A percentile compares a stretch with the other conserved stretches of the same genome.
Evolutionary conservation across 2,113 vertebrate species (phyloP).

Genomic region (Protobothrops flavoviridis): DNA sequence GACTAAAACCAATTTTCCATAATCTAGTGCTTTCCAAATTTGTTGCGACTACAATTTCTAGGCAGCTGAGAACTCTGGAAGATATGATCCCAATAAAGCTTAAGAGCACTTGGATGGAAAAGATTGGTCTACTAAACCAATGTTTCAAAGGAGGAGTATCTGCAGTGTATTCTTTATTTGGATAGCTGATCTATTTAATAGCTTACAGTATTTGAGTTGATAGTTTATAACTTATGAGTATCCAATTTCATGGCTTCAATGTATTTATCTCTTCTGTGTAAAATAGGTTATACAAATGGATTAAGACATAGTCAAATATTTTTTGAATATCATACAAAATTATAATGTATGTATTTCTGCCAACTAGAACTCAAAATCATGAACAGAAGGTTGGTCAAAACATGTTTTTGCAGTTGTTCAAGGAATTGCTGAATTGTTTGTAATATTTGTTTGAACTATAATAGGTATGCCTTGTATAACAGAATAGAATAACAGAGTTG

Average conservation of each 20-base stretch:
- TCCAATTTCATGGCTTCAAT: neutral
- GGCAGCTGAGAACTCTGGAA: neutral
- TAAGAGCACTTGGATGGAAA: neutral
- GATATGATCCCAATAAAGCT: neutral
- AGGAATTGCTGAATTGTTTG: neutral
- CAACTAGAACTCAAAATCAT: neutral
- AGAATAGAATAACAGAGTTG: too few species aligned
- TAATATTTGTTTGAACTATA: neutral
- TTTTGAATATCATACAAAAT: neutral
- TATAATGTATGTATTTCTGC: neutral
- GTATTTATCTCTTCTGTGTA: neutral
- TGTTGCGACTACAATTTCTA: neutral
- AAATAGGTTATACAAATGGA: neutral
- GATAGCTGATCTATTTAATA: neutral
- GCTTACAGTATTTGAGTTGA: neutral
- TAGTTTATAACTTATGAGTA: neutral
- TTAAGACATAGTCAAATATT: neutral
- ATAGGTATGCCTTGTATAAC: neutral
- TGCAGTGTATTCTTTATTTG: neutral
- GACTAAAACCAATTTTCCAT: neutral
- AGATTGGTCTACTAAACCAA: neutral
- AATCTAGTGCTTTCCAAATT: neutral
- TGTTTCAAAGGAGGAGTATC: neutral
- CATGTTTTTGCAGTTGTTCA: neutral
- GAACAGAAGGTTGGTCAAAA: neutral